phyloP scores from a whole-genome alignment of 2,113 vertebrate genomes.

The Lampris incognitus region DNA sequence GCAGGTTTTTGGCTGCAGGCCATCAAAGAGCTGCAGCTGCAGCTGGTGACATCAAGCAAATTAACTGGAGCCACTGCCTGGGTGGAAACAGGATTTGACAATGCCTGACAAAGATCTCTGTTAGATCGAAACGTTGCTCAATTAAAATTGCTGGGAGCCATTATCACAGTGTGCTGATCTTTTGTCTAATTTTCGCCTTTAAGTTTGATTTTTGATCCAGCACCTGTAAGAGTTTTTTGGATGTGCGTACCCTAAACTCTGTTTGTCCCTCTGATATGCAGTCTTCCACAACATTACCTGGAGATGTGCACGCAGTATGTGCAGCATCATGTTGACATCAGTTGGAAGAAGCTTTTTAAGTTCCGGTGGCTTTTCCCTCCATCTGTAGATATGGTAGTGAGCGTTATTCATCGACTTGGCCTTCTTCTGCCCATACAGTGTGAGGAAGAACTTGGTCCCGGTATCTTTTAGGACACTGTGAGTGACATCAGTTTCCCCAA shows the following conservation, averaged over 20 bases:
- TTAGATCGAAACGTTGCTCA: no score
- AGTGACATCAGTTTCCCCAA: slow-evolving; percentile 19
- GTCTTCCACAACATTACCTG: slow-evolving; percentile 13
- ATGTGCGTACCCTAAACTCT: no score
- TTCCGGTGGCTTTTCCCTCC: slow-evolving; percentile 5
- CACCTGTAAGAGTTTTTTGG: no score
- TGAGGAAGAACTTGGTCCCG: neutral
- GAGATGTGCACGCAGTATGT: neutral
- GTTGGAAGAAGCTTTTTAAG: slow-evolving; percentile 9
- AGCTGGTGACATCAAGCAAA: slow-evolving; percentile 19
- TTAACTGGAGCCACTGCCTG: slow-evolving; percentile 16
- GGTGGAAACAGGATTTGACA: neutral
- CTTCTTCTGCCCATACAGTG: slow-evolving; percentile 12
- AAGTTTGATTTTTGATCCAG: no score
- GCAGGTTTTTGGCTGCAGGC: slow-evolving; percentile 7
- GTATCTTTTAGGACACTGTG: slow-evolving; percentile 9
- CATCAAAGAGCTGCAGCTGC: slow-evolving; percentile 15
- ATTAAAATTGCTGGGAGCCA: neutral
- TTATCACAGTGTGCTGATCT: neutral
- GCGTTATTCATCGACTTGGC: slow-evolving; percentile 2
- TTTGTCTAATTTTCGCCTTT: neutral
- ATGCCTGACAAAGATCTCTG: no score
- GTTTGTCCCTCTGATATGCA: slow-evolving; percentile 1
- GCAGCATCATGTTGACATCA: slow-evolving; percentile 15
- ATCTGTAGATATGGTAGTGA: slow-evolving; percentile 3